Evolutionary conservation across 1,140 invertebrate genomes (phyloP).

Genomic region (Ceratina japonica): DNA sequence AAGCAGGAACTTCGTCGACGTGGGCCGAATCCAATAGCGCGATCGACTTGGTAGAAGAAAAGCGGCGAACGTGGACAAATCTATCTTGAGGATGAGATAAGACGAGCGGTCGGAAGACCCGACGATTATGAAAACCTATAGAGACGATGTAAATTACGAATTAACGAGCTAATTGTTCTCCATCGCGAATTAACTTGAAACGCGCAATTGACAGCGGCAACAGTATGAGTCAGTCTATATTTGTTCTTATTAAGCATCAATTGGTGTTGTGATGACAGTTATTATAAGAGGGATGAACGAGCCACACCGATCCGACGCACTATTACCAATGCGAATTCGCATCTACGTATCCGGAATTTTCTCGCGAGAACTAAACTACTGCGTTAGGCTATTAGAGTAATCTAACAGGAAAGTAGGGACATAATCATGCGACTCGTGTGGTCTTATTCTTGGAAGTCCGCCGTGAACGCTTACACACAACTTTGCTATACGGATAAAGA

Average conservation of each 20-base stretch:
- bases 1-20: too few relatives aligned
- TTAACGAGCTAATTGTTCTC: slow-evolving; percentile 52
- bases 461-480: background rate
- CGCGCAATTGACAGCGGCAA: slow-evolving; percentile 42
- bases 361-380: too few relatives aligned
- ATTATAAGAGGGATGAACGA: slow-evolving; percentile 31
- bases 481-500: background rate
- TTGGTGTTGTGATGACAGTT: slow-evolving; percentile 54
- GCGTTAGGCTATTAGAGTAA: too few relatives aligned
- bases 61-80: background rate
- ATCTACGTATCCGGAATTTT: too few relatives aligned
- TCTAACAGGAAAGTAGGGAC: too few relatives aligned
- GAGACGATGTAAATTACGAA: slow-evolving; percentile 29
- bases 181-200: slow-evolving; percentile 50
- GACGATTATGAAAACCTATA: slow-evolving; percentile 1
- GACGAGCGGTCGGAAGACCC: slow-evolving; percentile 5
- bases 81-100: slow-evolving; percentile 20
- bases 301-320: slow-evolving; percentile 22
- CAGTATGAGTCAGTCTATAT: slow-evolving; percentile 49
- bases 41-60: too few relatives aligned
- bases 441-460: slow-evolving; percentile 30
- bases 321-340: background rate
- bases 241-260: slow-evolving; percentile 63
- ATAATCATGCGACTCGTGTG: too few relatives aligned
- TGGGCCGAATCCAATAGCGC: background rate